Base-by-base conservation (phyloP, 2,113 vertebrate species). In the Myxocyprinus asiaticus region DNA sequence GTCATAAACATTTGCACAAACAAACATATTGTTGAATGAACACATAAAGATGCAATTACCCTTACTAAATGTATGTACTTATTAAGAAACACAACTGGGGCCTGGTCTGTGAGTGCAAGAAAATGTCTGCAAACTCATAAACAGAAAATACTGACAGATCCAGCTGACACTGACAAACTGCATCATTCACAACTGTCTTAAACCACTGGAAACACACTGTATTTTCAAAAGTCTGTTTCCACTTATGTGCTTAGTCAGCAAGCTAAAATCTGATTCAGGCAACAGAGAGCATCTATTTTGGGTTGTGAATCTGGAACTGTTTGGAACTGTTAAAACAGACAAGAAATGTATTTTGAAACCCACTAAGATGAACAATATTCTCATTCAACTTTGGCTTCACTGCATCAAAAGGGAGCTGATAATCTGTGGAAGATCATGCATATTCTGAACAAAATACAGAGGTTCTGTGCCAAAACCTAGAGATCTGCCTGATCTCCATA, bases 171-270 rank as follows among this genome's bases (percentile, higher is more conserved):
- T 58, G 17, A 9, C 7, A 44, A 73, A 33, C 22, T 33, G 22
- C 22, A 61, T 73, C 55, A 61, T 59, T 47, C 4, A 61, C 58
- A 74, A 33, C 58, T 74, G 72, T 48, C 15, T 51, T 1, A 45
- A 63, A 51, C 15, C 59, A 51, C 8, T 63, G 15, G 63, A 74
- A 61, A 74, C 58, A 50, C 11, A 63, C 45, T 62, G 70, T 45
- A 73, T 12, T 12, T 6, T 73, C 43, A 47, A 45, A 63, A 2
- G 15, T 45, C 71, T 74, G 72, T 61, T 74, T 74, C 56, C 72
- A 74, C 17, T 74, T 74, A 74, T 9, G 6, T 22, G 44, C 44
- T 74, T 14, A 47, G 71, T 12, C 71, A 74, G 71, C 71, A 14
- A 47, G 56, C 71, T 62, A 62, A 74, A 62, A 56, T 56, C 5